These are phyloP conservation scores for Propithecus coquereli DNA, from an alignment of 2,113 vertebrate genomes.

Conservation along the genomic window DNA sequence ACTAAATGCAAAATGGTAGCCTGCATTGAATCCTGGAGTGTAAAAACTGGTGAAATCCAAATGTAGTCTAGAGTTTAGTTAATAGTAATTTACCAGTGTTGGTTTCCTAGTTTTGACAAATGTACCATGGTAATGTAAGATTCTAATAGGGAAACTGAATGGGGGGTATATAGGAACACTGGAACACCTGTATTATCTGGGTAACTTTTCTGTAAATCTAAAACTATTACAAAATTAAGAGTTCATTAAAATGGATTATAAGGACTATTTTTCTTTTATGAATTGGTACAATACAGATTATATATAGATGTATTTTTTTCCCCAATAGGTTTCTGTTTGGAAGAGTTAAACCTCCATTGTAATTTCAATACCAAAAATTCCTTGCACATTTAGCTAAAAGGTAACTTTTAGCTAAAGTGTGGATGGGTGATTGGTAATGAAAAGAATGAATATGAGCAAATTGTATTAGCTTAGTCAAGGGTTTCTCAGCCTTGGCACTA, in stretches of 20 bases:
- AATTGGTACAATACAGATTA: background rate
- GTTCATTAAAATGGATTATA: conserved; percentile 11
- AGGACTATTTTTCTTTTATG: conserved; percentile 19
- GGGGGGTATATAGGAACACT: background rate
- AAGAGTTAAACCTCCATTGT: background rate
- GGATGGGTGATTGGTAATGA: background rate
- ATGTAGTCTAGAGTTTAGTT: conserved; percentile 23
- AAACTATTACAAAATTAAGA: conserved; percentile 31
- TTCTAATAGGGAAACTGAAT: background rate
- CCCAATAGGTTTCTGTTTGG: background rate
- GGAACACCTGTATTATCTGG: background rate
- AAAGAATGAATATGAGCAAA: background rate
- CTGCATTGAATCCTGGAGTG: background rate
- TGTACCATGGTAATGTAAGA: background rate
- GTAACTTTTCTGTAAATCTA: background rate
- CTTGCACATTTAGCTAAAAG: background rate
- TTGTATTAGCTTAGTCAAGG: background rate
- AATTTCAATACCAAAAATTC: conserved; percentile 31
- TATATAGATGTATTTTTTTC: background rate
- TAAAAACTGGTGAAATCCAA: conserved; percentile 32
- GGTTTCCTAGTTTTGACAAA: conserved; percentile 1
- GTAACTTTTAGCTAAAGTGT: background rate
- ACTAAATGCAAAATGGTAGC: background rate
- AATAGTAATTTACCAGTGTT: background rate
- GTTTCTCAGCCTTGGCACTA: background rate